Conservation (phyloP, 2,113 vertebrate genomes). For the Hyla sarda region DNA sequence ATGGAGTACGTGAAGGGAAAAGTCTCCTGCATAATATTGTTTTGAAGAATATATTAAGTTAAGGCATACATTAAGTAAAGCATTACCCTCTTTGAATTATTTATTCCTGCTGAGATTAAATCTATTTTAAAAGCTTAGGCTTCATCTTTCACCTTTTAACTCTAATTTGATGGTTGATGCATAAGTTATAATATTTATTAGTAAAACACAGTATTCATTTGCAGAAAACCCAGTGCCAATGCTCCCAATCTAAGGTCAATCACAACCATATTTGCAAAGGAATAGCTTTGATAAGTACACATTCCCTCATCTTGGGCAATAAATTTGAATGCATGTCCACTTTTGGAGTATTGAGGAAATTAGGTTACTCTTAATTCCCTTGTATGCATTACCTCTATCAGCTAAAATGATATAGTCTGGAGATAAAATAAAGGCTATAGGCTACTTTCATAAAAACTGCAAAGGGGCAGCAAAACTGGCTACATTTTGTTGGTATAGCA, state of each 20-base stretch:
- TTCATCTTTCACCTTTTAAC: background rate
- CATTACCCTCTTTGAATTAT: background rate
- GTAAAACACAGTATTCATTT: background rate
- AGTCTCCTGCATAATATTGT: conserved; percentile 16
- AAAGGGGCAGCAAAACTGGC: background rate
- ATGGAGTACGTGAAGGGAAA: background rate
- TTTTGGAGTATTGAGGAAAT: background rate
- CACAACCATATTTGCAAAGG: background rate
- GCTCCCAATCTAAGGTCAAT: background rate
- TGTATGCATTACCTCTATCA: background rate
- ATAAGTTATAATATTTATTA: background rate
- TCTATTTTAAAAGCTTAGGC: background rate
- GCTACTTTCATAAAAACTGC: background rate
- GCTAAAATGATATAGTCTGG: background rate
- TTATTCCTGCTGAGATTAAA: background rate
- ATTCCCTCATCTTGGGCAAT: background rate
- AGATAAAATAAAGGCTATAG: no score
- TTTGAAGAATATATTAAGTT: conserved; percentile 28
- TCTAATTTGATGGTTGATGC: background rate
- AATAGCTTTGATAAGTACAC: background rate
- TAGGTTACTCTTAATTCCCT: background rate
- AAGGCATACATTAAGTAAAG: conserved; percentile 13
- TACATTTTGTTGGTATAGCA: no score
- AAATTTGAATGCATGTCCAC: background rate
- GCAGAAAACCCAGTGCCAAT: background rate